phyloP scores from a whole-genome alignment of 2,797 vertebrate species.

The Bryconaethiops microstoma region DNA sequence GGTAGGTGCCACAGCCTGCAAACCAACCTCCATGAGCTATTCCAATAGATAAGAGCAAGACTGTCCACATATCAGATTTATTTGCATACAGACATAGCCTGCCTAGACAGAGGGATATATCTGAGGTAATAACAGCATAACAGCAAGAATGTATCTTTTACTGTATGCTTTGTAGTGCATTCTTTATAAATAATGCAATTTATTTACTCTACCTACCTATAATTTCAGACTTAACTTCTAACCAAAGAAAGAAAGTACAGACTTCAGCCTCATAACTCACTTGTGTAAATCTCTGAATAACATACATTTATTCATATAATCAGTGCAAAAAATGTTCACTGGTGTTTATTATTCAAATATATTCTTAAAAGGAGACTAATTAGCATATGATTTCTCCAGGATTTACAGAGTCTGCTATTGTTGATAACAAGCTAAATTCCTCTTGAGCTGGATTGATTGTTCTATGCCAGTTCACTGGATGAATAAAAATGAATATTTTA shows the following conservation, averaged over 20 bases:
- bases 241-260: no score
- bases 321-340: background rate
- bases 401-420: background rate
- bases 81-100: no score
- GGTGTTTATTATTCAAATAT: background rate
- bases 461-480: background rate
- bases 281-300: no score
- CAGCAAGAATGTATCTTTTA: no score
- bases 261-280: no score
- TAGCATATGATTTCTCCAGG: background rate
- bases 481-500: constrained; percentile 11
- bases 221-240: no score
- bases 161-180: no score
- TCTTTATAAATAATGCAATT: no score
- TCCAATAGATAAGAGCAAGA: background rate
- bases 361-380: background rate
- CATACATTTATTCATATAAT: background rate
- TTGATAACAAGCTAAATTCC: background rate
- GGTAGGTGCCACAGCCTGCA: background rate
- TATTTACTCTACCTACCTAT: no score
- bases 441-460: background rate
- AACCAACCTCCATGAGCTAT: background rate
- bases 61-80: no score
- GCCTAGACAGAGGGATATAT: no score
- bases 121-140: no score